Base-by-base conservation (phyloP, 1,140 invertebrate species). In the Apis dorsata region DNA sequence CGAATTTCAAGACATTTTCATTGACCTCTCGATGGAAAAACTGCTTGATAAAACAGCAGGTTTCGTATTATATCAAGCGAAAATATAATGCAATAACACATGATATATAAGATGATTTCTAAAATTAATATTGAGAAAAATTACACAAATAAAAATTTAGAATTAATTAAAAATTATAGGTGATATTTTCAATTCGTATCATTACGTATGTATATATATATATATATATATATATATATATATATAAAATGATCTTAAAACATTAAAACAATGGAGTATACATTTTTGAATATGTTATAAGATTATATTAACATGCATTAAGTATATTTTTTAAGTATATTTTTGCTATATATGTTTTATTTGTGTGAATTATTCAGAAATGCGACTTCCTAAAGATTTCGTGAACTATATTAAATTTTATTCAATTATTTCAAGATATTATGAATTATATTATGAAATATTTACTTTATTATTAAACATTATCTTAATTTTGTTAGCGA, bases 341-440 rank as follows among this genome's bases (percentile, higher is more conserved):
- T 21, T 21, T 28, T 55, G 15, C 24, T 63, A 9, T 28, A 19
- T 34, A 34, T 21, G 53, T 34, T 59, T 57, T 57, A 73, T 57
- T 10, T n/a, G 5, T 44, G 8, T 21, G 60, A 53, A 76, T 65
- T 76, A 76, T 53, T 24, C 49, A 65, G 49, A 51, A 65, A 65
- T 49, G 24, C 62, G 24, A 76, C 21, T 76, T 17, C 62, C 49
- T 9, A 19, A 65, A 65, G 19, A n/a, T 19, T 19, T 53, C 7
- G 24, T 17, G 21, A 13, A 44, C 7, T 12, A 28, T 34, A 77
- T 80, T 63, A 73, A 51, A 28, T n/a, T 53, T 28, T 51, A 28
- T 80, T 65, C 53, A 65, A 75, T 74, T 66, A 75, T 75, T 66
- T 55, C 59, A 21, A 57, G n/a, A 19, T 34, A 24, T 21, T 63